Conservation (phyloP, 2,113 vertebrate species). For the Kobus ellipsiprymnus region DNA sequence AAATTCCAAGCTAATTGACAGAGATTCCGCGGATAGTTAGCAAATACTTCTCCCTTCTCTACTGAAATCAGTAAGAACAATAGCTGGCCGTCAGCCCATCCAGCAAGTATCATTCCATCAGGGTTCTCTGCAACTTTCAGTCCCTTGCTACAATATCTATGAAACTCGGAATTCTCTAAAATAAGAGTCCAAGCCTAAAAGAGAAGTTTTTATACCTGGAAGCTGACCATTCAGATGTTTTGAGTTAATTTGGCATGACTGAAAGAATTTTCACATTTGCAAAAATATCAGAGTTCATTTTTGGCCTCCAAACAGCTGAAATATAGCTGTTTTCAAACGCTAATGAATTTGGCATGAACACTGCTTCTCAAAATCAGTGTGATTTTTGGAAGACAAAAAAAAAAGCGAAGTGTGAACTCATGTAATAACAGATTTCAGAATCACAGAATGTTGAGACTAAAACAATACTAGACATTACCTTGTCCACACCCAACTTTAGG, state of each 20-base stretch:
- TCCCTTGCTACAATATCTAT: neutral
- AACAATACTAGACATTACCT: neutral
- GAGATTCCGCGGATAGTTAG: constrained; percentile 62
- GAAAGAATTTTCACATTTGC: constrained; percentile 53
- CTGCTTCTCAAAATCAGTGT: neutral
- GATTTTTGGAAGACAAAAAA: constrained; percentile 15
- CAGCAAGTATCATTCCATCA: neutral
- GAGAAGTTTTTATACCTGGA: constrained; percentile 31
- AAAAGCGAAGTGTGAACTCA: neutral
- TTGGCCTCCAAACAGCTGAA: constrained; percentile 31
- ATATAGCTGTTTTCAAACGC: constrained; percentile 41
- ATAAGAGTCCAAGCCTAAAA: neutral
- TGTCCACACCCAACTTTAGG: neutral
- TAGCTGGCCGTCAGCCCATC: constrained; percentile 52
- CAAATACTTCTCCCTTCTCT: constrained; percentile 48
- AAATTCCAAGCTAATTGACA: constrained; percentile 66
- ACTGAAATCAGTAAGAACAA: constrained; percentile 52
- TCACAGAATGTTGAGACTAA: neutral
- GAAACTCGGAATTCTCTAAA: neutral
- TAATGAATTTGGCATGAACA: constrained; percentile 36
- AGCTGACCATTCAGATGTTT: constrained; percentile 43
- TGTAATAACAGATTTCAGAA: constrained; percentile 32
- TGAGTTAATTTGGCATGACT: constrained; percentile 40
- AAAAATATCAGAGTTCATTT: constrained; percentile 47
- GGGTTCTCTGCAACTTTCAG: neutral